These are phyloP conservation scores for Acanthis flammea DNA, from an alignment of 2,797 vertebrate genomes.

Conservation along the genomic window DNA sequence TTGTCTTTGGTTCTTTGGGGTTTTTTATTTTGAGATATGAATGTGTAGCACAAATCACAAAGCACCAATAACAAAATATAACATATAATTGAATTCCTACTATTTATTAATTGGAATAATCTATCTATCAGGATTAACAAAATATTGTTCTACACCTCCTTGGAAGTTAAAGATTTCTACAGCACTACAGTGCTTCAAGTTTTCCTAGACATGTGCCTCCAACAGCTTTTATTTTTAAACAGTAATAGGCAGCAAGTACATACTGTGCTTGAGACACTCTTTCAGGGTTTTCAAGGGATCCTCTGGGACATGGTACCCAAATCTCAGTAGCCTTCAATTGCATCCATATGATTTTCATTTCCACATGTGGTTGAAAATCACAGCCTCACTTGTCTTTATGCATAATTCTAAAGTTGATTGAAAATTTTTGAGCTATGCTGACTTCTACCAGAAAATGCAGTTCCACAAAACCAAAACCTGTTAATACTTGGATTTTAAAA, in stretches of 20 bases:
- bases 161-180: background rate
- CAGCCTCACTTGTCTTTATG: background rate
- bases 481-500: background rate
- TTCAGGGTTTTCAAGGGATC: background rate
- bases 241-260: background rate
- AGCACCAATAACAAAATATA: background rate
- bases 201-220: background rate
- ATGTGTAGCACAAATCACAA: background rate
- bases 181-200: background rate
- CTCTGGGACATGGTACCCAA: background rate
- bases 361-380: background rate
- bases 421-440: background rate
- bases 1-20: background rate
- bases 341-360: background rate
- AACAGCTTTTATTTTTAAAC: background rate
- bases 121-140: background rate
- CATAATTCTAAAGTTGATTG: background rate
- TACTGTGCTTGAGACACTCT: background rate
- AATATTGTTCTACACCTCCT: background rate
- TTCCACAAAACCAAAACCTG: background rate
- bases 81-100: background rate
- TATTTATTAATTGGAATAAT: background rate
- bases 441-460: background rate
- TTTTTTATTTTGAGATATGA: background rate
- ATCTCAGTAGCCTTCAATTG: background rate